Base-by-base conservation (phyloP, 2,113 vertebrate species). In the Menidia beryllina region DNA sequence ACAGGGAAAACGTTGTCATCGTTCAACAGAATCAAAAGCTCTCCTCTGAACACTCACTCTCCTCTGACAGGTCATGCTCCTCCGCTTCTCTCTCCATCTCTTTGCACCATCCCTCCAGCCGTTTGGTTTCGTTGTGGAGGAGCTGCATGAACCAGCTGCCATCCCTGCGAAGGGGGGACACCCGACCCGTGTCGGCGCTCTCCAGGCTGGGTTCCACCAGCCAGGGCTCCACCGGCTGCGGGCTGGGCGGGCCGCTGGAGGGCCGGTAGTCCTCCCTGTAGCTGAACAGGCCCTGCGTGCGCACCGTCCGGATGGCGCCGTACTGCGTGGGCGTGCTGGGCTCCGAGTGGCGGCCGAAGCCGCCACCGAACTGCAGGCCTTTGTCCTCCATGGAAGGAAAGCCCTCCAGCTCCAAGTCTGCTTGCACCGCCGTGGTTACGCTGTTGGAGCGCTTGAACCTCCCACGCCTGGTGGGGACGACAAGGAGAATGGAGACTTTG, bases 111-210 rank as follows among this genome's bases (percentile, higher is more conserved):
- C 95, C 95, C 86, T 98, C 98, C 95, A 99, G 91, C 72, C 96
- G 89, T 88, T 97, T 96, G 11, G 95, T 97, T 89, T 99, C 97
- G 0, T 95, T 94, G 84, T 97, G 97, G n/a, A 99, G 94, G 67
- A 98, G 92, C 89, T 98, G 96, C 96, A 98, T 95, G 73, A 99
- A 99, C 98, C 97, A 99, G 21, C 95, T 94, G 30, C 98, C 98
- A 0, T 99, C 98, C 48, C 96, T 89, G 49, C 94, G 95, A 52
- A 95, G 94, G 0, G 96, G 95, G 12, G 97, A 97, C 91, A 94
- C 92, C 7, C 95, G 93, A 1, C 96, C 97, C 0, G 93, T 79
- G 34, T 98, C 96, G 0, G 92, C 84, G 4, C 94, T 81, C 77
- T 96, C 96, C 54, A 95, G 86, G 57, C 94, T 82, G 6, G 96